These are phyloP conservation scores for Armadillidium nasatum DNA, from an alignment of 1,140 invertebrate species.

Conservation along the genomic window DNA sequence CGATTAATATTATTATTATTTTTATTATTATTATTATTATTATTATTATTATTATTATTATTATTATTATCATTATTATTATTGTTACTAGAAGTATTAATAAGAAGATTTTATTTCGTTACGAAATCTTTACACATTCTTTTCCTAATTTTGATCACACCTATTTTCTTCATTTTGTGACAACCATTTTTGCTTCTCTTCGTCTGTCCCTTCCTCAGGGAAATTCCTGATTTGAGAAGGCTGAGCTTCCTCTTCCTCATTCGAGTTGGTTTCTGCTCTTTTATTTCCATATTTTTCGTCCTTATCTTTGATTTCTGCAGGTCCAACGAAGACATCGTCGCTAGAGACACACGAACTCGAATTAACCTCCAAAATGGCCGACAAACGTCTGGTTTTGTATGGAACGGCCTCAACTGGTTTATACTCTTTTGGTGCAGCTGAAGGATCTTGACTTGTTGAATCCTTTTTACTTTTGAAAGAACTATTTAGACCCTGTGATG, in stretches of 20 bases:
- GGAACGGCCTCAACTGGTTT: background rate
- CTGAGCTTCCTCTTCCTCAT: background rate
- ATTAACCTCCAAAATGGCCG: conserved; percentile 17
- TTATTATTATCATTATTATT: no score
- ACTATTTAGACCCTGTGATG: background rate
- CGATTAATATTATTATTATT: no score
- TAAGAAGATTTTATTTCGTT: no score
- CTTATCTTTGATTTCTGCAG: background rate
- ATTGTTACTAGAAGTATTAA: no score
- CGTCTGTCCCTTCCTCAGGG: background rate
- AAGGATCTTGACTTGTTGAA: background rate
- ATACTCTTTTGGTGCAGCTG: background rate
- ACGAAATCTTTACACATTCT: no score
- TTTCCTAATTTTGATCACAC: no score
- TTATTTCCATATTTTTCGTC: background rate
- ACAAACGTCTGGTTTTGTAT: background rate
- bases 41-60: no score
- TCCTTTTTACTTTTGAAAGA: conserved; percentile 24
- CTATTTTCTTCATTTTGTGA: background rate
- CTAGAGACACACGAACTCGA: background rate
- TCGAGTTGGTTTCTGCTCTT: background rate
- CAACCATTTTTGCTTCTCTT: background rate
- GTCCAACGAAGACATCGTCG: background rate
- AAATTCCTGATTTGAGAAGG: no score
- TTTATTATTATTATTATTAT: no score